Base-by-base conservation (phyloP, 2,888 invertebrate genomes). In the Erynnis tages region DNA sequence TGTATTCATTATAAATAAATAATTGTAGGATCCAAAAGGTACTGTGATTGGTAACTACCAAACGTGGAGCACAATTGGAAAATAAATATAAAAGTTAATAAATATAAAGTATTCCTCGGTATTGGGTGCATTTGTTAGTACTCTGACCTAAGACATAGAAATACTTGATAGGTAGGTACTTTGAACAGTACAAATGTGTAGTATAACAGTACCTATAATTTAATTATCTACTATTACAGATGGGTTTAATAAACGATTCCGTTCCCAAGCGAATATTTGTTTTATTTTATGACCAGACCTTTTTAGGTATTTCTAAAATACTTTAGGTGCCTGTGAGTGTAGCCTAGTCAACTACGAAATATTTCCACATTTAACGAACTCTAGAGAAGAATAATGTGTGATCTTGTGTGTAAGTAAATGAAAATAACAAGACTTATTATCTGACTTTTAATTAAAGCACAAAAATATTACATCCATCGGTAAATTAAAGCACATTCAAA, bases 221-320 rank as follows among this genome's bases (percentile, higher is more conserved):
- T 86, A 87, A 86, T 82, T 82, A 80, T 80, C 76, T 84, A 81
- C 76, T 85, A 84, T 83, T 79, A 84, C 84, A 80, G 73, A 83
- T 86, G 87, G 87, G 86, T 87, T 87, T 76, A 88, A 85, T 89
- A 89, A 88, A 88, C 78, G 81, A 87, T 88, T 86, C 86, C 87
- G 87, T 86, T 86, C 88, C 88, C 87, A 79, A 86, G 74, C 70
- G 65, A 67, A 49, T 17, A 19, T 61, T 54, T 68, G 76, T 82
- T 85, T 85, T 54, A 72, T 79, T 80, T 63, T 17, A 0, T 21
- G n/a, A n/a, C n/a, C n/a, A n/a, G n/a, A n/a, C n/a, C n/a, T n/a
- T n/a, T n/a, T n/a, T n/a, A n/a, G n/a, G n/a, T n/a, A n/a, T n/a
- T n/a, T n/a, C n/a, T n/a, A n/a, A n/a, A n/a, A n/a, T n/a, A n/a